Percentiles rank a stretch among this genome's conserved stretches.
Conservation (phyloP, 2,113 vertebrate species). For the Fulica atra region DNA sequence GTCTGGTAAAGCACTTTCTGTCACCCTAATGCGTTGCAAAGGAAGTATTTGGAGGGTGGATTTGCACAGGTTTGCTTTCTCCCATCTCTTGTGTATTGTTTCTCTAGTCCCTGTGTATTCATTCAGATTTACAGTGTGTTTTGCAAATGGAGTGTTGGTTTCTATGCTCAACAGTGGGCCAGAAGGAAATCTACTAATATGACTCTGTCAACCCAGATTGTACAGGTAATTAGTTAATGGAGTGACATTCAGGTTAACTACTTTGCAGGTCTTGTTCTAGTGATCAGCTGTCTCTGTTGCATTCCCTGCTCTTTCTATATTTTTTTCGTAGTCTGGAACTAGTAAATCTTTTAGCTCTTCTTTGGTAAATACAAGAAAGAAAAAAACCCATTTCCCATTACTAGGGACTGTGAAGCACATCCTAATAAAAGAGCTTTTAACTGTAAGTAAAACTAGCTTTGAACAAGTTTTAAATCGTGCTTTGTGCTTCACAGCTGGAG, state of each 20-base stretch:
- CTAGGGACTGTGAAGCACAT: background rate
- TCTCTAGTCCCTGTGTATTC: background rate
- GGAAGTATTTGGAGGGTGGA: background rate
- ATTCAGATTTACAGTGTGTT: background rate
- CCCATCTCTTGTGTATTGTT: background rate
- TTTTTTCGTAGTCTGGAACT: background rate
- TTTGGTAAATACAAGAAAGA: background rate
- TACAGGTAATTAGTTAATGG: background rate
- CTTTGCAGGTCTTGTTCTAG: background rate
- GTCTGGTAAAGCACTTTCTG: background rate
- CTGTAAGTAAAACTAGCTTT: background rate
- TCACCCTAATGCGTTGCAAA: background rate
- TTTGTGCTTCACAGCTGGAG: constrained; percentile 69
- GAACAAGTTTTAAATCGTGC: background rate
- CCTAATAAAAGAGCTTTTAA: background rate
- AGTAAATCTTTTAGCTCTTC: background rate
- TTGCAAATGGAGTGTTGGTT: background rate
- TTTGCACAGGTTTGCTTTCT: background rate
- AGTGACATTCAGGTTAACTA: background rate
- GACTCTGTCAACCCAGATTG: background rate
- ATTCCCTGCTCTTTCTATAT: background rate
- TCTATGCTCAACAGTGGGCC: background rate
- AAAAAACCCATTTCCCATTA: background rate
- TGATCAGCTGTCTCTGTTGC: background rate
- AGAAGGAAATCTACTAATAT: background rate